Conservation (phyloP, 2,113 vertebrate species). For the Neofelis nebulosa region DNA sequence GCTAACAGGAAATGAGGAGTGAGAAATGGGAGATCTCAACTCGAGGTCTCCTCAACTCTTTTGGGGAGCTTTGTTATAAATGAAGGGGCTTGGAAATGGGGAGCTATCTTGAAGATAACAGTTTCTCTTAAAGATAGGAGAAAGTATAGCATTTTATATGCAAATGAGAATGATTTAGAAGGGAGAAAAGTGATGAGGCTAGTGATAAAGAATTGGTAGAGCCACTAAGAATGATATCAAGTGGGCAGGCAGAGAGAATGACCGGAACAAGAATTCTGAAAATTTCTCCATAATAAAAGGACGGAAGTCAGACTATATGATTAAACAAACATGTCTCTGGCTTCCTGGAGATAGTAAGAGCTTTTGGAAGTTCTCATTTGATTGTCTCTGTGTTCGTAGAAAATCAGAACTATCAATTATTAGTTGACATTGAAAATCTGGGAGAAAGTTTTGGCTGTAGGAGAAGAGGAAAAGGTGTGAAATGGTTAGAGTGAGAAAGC, state of each 20-base stretch:
- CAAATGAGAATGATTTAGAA: slow-evolving; percentile 7
- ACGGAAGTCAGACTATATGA: background rate
- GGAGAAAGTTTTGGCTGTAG: background rate
- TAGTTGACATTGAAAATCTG: background rate
- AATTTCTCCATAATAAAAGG: background rate
- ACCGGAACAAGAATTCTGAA: background rate
- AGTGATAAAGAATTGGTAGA: background rate
- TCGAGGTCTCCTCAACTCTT: background rate
- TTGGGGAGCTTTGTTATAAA: background rate
- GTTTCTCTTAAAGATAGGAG: background rate
- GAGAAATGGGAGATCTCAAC: background rate
- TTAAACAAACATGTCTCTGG: background rate
- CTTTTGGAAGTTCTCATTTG: slow-evolving; percentile 19
- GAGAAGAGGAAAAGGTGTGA: background rate
- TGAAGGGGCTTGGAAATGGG: background rate
- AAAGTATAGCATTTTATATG: background rate
- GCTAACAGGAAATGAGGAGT: background rate
- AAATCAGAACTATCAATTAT: background rate
- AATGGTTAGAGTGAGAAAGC: background rate
- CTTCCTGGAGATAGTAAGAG: background rate
- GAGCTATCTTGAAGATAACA: background rate
- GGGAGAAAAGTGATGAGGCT: background rate
- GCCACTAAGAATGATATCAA: background rate
- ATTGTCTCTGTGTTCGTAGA: background rate
- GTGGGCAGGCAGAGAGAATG: background rate